Conservation (phyloP, 1,140 invertebrate genomes). For the Reticulitermes speratus region DNA sequence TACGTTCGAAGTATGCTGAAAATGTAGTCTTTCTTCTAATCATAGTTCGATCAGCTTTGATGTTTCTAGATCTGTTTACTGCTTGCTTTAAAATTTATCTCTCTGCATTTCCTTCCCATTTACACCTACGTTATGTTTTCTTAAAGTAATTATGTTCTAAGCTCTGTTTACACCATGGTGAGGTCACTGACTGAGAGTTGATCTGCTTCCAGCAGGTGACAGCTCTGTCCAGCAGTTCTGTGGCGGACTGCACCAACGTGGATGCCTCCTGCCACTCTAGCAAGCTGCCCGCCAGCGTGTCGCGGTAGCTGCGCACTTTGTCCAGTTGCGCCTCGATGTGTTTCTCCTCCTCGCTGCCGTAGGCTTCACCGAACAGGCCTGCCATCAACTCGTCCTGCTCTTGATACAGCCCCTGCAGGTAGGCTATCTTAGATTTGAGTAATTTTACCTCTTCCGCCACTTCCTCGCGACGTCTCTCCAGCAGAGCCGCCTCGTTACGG, state of each 20-base stretch:
- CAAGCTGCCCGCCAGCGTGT: slow-evolving; percentile 43
- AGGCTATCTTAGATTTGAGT: slow-evolving; percentile 48
- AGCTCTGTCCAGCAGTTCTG: slow-evolving; percentile 27
- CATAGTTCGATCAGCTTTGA: too few species aligned
- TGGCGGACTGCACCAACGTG: slow-evolving; percentile 36
- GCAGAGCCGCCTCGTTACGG: slow-evolving; percentile 37
- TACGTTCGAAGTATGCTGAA: too few species aligned
- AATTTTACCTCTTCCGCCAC: slow-evolving; percentile 48
- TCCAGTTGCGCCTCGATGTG: slow-evolving; percentile 57
- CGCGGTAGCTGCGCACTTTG: slow-evolving; percentile 53
- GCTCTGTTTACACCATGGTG: too few species aligned
- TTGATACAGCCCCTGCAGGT: slow-evolving; percentile 54
- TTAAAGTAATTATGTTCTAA: too few species aligned
- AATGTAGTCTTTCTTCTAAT: too few species aligned
- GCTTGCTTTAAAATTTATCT: too few species aligned
- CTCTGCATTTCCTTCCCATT: too few species aligned
- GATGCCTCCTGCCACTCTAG: slow-evolving; percentile 41
- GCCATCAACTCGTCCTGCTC: slow-evolving; percentile 56
- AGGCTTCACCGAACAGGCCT: slow-evolving; percentile 55
- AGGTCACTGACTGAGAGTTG: slow-evolving; percentile 22
- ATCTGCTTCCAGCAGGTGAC: slow-evolving; percentile 20
- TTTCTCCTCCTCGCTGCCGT: slow-evolving; percentile 55
- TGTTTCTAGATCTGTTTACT: too few species aligned
- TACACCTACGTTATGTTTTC: too few species aligned
- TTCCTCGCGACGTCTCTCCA: slow-evolving; percentile 41